Base-by-base conservation (phyloP, 2,888 invertebrate species). In the Ophion ellenae region DNA sequence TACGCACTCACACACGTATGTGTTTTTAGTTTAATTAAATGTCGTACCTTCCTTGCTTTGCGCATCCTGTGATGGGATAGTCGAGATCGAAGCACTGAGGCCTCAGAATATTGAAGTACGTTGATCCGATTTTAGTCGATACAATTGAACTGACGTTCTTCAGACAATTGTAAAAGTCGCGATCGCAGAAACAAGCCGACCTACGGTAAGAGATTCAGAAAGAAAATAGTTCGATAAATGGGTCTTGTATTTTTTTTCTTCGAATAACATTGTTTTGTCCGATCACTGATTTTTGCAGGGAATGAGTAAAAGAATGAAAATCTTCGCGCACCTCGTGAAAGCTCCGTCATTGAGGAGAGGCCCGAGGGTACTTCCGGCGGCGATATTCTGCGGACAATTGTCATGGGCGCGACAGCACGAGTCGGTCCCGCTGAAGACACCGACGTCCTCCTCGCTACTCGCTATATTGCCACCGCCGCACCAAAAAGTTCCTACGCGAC, bases 91-190 rank as follows among this genome's bases (percentile, higher is more conserved):
- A 97, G 93, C 97, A 97, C 92, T 96, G 96, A 0, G 96, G 96
- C 0, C 96, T 95, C 63, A 97, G 94, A 86, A 97, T 94, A 90
- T 97, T 96, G 94, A 97, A 97, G 94, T 97, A 97, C 0, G 97
- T 96, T 45, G 95, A 94, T 0, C 97, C 97, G 67, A 97, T 96
- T 92, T 96, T 95, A 0, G 94, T 94, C 0, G 96, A 95, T 2
- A 96, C 94, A 80, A 95, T 86, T 0, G 95, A 95, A 87, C 94
- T 94, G 70, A 95, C 96, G 75, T 95, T 94, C 83, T 95, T 95
- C 78, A 97, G 95, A 89, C 97, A 97, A 0, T 95, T 93, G 28
- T 96, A 95, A 93, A 97, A 97, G 89, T 94, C 94, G 0, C 94
- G 90, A 93, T 97, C 97, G 89, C 97, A 97, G 73, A 95, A 95